phyloP scores from a whole-genome alignment of 2,888 invertebrate species.

The Acrocyrtus sp. region DNA sequence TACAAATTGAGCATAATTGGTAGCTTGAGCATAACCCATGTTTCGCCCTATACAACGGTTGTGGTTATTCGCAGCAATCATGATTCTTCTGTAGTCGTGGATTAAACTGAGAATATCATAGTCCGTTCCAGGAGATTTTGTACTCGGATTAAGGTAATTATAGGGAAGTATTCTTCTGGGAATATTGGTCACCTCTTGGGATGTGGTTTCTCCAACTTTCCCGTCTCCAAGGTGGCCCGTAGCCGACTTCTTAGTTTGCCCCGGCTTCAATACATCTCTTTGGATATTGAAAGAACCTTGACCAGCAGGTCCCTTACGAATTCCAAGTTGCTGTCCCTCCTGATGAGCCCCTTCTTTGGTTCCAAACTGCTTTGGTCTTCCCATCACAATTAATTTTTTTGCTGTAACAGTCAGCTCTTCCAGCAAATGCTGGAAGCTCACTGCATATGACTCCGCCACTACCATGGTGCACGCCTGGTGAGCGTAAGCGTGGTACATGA shows the following conservation, averaged over 20 bases:
- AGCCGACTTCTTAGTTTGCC: background rate
- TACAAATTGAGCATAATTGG: constrained; percentile 53
- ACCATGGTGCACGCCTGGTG: constrained; percentile 54
- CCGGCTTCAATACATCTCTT: background rate
- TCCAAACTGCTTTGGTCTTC: no score
- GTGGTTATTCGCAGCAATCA: constrained; percentile 20
- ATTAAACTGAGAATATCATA: constrained; percentile 7
- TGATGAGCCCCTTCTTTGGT: no score
- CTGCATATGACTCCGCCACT: constrained; percentile 38
- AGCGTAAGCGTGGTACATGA: constrained; percentile 49
- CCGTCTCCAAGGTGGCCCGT: no score
- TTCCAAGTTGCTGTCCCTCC: constrained; percentile 11
- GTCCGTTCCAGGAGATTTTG: constrained; percentile 6
- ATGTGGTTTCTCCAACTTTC: no score
- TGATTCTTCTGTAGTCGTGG: constrained; percentile 19
- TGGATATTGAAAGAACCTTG: background rate
- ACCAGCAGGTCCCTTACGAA: constrained; percentile 20
- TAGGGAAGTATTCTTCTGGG: background rate
- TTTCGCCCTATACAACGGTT: constrained; percentile 25
- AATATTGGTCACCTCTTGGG: no score
- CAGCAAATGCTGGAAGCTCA: constrained; percentile 41
- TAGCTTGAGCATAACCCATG: constrained; percentile 28
- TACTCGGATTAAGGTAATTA: background rate
- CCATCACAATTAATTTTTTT: no score
- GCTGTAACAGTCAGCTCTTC: constrained; percentile 42